Conservation (phyloP, 2,888 invertebrate species). For the Octodonta nipae region DNA sequence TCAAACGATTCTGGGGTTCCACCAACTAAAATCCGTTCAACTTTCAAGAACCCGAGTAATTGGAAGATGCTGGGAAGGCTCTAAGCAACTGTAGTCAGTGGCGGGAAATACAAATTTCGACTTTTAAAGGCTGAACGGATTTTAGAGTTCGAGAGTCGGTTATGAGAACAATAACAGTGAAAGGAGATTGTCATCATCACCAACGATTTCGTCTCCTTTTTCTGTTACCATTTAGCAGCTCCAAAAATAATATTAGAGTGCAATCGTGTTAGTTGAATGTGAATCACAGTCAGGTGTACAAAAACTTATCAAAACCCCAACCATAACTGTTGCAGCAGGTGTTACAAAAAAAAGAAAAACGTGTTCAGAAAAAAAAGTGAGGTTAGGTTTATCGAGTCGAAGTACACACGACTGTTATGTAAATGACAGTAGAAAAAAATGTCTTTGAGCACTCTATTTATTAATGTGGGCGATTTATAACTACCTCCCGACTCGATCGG, state of each 20-base stretch:
- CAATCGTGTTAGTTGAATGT: conserved; percentile 19
- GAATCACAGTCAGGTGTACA: conserved; percentile 9
- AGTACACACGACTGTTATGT: too few relatives aligned
- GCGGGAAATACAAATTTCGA: too few relatives aligned
- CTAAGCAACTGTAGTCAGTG: conserved; percentile 1
- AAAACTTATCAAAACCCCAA: conserved; percentile 4
- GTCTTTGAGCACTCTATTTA: conserved; percentile 17
- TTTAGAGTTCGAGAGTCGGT: conserved; percentile 7
- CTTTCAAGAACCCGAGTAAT: too few relatives aligned
- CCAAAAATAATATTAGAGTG: conserved; percentile 17
- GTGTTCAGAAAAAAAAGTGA: too few relatives aligned
- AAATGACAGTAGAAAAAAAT: conserved; percentile 13
- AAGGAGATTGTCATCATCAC: conserved; percentile 4
- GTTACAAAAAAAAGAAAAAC: too few relatives aligned
- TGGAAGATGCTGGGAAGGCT: background rate
- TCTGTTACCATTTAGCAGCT: too few relatives aligned
- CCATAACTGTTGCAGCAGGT: background rate
- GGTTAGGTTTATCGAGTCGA: too few relatives aligned
- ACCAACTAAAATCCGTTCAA: conserved; percentile 11
- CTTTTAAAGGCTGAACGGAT: conserved; percentile 2
- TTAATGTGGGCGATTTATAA: conserved; percentile 27
- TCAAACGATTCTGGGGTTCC: conserved; percentile 14
- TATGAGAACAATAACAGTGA: conserved; percentile 4
- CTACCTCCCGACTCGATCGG: conserved; percentile 90
- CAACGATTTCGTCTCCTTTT: too few relatives aligned